Evolutionary conservation across 2,888 invertebrate genomes (phyloP).

Genomic region (Crioceris asparagi): DNA sequence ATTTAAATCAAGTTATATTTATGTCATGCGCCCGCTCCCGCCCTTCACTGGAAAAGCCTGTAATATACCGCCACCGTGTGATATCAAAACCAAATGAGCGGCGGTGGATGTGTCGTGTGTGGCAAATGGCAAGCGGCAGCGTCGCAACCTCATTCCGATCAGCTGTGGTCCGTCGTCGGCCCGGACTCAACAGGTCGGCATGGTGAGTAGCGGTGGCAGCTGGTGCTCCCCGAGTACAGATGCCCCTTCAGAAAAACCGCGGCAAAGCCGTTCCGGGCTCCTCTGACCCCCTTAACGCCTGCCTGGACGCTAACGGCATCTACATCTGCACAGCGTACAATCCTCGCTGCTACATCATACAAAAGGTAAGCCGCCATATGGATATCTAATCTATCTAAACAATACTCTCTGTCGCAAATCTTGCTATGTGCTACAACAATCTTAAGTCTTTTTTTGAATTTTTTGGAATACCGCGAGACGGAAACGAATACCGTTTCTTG

Average conservation of each 20-base stretch:
- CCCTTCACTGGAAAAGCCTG: too few relatives aligned
- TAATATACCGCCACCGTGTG: too few relatives aligned
- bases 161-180: slow-evolving; percentile 28
- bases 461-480: too few relatives aligned
- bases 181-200: slow-evolving; percentile 43
- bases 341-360: slow-evolving; percentile 53
- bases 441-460: too few relatives aligned
- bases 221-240: slow-evolving; percentile 33
- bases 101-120: too few relatives aligned
- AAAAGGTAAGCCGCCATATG: slow-evolving; percentile 50
- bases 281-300: slow-evolving; percentile 37
- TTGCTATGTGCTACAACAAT: too few relatives aligned
- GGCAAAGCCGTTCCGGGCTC: slow-evolving; percentile 21
- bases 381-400: too few relatives aligned
- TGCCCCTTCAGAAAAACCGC: slow-evolving; percentile 34
- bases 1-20: too few relatives aligned
- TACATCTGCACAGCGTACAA: slow-evolving; percentile 53
- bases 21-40: too few relatives aligned
- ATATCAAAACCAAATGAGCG: too few relatives aligned
- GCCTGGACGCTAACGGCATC: slow-evolving; percentile 45
- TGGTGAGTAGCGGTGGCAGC: slow-evolving; percentile 29
- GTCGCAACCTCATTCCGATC: slow-evolving; percentile 17
- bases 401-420: too few relatives aligned
- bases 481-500: too few relatives aligned
- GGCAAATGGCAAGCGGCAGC: not conserved